A percentile compares a stretch with the other conserved stretches of the same genome.
These are phyloP conservation scores for Palythoa heliodiscus DNA, from an alignment of 92 coral and sea anemone genomes.

Conservation along the genomic window DNA sequence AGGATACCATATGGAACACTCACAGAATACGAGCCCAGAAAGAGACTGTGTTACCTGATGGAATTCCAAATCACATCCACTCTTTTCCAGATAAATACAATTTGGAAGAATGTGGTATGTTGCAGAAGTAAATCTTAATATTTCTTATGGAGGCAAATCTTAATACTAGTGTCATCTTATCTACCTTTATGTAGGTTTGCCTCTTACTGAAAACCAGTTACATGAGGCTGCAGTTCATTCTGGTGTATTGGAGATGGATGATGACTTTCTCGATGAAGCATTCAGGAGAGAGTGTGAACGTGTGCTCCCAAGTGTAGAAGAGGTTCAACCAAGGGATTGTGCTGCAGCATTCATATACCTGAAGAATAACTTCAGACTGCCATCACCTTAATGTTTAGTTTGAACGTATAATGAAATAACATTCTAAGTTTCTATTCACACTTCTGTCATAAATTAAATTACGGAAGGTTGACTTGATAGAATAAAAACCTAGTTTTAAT, in stretches of 20 bases:
- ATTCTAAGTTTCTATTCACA: slow-evolving; percentile 10
- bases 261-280: slow-evolving; percentile 33
- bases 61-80: slow-evolving; percentile 50
- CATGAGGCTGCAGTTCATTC: slow-evolving; percentile 29
- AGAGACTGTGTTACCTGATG: slow-evolving; percentile 47
- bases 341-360: slow-evolving; percentile 37
- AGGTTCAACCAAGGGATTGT: slow-evolving; percentile 28
- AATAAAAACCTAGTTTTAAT: slow-evolving; percentile 2
- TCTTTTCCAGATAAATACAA: slow-evolving; percentile 44
- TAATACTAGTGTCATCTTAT: slow-evolving; percentile 5
- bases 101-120: slow-evolving; percentile 43
- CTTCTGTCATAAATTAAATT: slow-evolving; percentile 21
- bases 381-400: slow-evolving; percentile 27
- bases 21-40: slow-evolving; percentile 49
- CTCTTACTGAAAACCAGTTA: slow-evolving; percentile 27
- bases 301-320: slow-evolving; percentile 13
- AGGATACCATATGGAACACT: slow-evolving; percentile 44
- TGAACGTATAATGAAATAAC: slow-evolving; percentile 22
- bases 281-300: slow-evolving; percentile 35
- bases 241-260: slow-evolving; percentile 16
- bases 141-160: slow-evolving; percentile 9
- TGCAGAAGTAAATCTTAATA: slow-evolving; percentile 15
- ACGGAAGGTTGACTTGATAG: slow-evolving; percentile 19
- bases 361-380: slow-evolving; percentile 26
- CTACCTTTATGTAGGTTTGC: slow-evolving; percentile 25